Conservation (phyloP, 2,888 invertebrate species). For the Apocheima hispidaria region DNA sequence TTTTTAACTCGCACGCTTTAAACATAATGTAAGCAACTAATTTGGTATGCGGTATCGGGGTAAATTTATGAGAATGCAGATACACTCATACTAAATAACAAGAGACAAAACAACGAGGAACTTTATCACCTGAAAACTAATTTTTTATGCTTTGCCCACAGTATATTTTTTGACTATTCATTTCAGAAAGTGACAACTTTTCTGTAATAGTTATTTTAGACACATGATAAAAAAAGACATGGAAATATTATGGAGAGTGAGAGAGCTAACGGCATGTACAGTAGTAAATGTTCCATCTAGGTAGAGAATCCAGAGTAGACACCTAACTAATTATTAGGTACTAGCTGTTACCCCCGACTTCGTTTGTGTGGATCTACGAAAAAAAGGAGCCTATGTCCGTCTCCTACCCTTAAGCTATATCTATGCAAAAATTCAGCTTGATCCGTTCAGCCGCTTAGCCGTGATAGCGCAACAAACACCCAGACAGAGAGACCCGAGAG, state of each 20-base stretch:
- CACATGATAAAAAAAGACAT: neutral
- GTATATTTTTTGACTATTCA: neutral
- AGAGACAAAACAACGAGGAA: slow-evolving; percentile 29
- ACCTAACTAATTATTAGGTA: too few relatives aligned
- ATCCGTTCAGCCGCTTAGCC: too few relatives aligned
- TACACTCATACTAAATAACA: slow-evolving; percentile 33
- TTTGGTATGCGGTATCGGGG: slow-evolving; percentile 31
- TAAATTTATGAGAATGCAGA: slow-evolving; percentile 32
- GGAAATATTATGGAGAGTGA: neutral
- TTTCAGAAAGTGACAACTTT: neutral
- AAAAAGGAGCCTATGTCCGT: too few relatives aligned
- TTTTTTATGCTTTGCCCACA: slow-evolving; percentile 13
- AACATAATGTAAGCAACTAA: slow-evolving; percentile 23
- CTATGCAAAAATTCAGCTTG: too few relatives aligned
- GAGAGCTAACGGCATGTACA: too few relatives aligned
- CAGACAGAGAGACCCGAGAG: too few relatives aligned
- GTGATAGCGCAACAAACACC: too few relatives aligned
- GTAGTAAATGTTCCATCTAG: too few relatives aligned
- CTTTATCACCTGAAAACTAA: slow-evolving; percentile 22
- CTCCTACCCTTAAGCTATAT: too few relatives aligned
- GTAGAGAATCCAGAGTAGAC: too few relatives aligned
- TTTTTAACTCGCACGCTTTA: slow-evolving; percentile 7
- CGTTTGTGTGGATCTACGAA: too few relatives aligned
- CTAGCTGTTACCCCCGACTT: too few relatives aligned
- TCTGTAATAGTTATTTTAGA: neutral